These are phyloP conservation scores for Lordiphosa andalusiaca DNA, from an alignment of 2,888 invertebrate species.

Conservation along the genomic window DNA sequence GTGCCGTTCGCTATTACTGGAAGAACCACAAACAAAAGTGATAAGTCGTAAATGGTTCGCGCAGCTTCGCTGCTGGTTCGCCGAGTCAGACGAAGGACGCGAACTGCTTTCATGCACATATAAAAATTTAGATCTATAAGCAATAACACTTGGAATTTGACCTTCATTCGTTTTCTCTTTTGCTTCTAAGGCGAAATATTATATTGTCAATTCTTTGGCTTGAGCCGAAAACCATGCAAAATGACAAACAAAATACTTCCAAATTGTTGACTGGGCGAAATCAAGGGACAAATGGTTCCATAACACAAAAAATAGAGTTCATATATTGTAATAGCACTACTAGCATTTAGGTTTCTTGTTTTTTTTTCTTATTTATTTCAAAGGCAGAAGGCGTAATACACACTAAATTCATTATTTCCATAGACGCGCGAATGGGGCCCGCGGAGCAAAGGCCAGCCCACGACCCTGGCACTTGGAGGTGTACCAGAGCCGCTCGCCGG, in stretches of 20 bases:
- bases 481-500: constrained; percentile 9
- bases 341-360: constrained; percentile 24
- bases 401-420: constrained; percentile 46
- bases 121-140: constrained; percentile 71
- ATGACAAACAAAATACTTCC: constrained; percentile 74
- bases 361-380: constrained; percentile 29
- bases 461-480: constrained; percentile 29
- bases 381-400: constrained; percentile 59
- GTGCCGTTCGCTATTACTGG: constrained; percentile 34
- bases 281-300: background rate
- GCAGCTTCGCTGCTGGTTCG: constrained; percentile 33
- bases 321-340: constrained; percentile 32
- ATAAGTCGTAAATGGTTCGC: constrained; percentile 35
- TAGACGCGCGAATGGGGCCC: constrained; percentile 29
- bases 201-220: constrained; percentile 78
- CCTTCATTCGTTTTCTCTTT: constrained; percentile 51
- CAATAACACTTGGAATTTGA: constrained; percentile 70
- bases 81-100: constrained; percentile 42
- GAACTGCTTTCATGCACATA: constrained; percentile 41
- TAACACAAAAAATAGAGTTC: background rate
- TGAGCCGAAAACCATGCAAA: constrained; percentile 77
- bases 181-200: constrained; percentile 76
- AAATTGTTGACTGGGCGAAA: constrained; percentile 30
- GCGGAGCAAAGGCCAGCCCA: constrained; percentile 11
- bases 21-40: constrained; percentile 61